Evolutionary conservation across 2,888 invertebrate genomes (phyloP).

Genomic region (Junonia oenone): DNA sequence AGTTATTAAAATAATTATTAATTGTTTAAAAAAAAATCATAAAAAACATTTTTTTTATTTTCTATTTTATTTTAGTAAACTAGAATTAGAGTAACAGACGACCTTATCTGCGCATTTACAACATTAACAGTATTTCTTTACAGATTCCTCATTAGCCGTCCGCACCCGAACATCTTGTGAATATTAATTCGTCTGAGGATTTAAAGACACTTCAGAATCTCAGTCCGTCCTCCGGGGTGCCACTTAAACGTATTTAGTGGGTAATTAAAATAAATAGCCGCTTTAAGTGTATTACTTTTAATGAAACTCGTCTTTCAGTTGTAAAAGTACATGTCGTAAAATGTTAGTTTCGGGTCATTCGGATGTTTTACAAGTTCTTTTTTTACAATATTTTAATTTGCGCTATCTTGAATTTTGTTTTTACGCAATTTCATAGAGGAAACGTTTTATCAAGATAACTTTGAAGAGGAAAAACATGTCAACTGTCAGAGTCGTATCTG

Average conservation of each 20-base stretch:
- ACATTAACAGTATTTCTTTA: conserved; percentile 1
- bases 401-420: too few relatives aligned
- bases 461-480: too few relatives aligned
- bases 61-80: too few relatives aligned
- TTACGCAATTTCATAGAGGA: too few relatives aligned
- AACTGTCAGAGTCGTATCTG: too few relatives aligned
- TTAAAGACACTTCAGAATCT: background rate
- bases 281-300: background rate
- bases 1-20: too few relatives aligned
- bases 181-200: conserved; percentile 9
- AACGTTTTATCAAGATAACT: too few relatives aligned
- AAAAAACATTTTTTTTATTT: too few relatives aligned
- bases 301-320: background rate
- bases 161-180: conserved; percentile 4
- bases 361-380: too few relatives aligned
- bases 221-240: background rate
- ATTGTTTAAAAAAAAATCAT: too few relatives aligned
- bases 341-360: too few relatives aligned
- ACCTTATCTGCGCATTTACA: background rate
- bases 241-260: background rate
- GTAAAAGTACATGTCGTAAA: background rate
- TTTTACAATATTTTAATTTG: too few relatives aligned
- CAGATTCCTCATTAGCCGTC: background rate
- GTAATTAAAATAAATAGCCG: conserved; percentile 13
- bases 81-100: background rate